Percentiles rank a stretch among this genome's conserved stretches.
These are phyloP conservation scores for Pedicia rivosa DNA, from an alignment of 2,888 invertebrate genomes.

Conservation along the genomic window DNA sequence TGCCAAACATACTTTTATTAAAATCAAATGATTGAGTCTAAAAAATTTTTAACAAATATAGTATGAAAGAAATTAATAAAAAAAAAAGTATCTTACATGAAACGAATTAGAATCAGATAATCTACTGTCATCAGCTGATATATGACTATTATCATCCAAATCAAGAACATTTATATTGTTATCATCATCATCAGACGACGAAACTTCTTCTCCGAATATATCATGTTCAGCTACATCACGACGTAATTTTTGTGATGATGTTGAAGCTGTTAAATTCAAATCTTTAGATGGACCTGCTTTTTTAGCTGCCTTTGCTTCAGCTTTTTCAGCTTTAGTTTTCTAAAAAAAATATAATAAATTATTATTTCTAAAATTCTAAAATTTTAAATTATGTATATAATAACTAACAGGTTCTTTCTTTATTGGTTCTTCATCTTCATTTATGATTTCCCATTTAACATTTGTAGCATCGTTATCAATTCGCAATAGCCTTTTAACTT, in stretches of 20 bases:
- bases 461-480: constrained; percentile 85
- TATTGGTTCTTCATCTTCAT: constrained; percentile 77
- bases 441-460: constrained; percentile 77
- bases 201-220: constrained; percentile 85
- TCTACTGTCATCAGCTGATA: constrained; percentile 57
- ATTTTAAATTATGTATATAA: no score
- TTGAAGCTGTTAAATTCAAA: constrained; percentile 21
- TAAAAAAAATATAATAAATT: not conserved
- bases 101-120: constrained; percentile 36
- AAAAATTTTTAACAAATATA: no score
- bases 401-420: no score
- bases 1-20: constrained; percentile 24
- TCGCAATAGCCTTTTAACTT: constrained; percentile 81
- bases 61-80: no score
- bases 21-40: constrained; percentile 17
- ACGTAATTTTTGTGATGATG: constrained; percentile 14
- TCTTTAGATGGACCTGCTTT: constrained; percentile 25
- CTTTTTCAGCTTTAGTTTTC: constrained; percentile 4
- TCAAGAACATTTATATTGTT: constrained; percentile 50
- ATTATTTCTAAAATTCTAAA: no score
- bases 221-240: constrained; percentile 52
- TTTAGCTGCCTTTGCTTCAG: constrained; percentile 15
- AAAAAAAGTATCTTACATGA: no score
- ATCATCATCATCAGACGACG: constrained; percentile 67
- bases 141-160: constrained; percentile 59